Evolutionary conservation across 2,888 invertebrate species (phyloP).

Genomic region (Zygogramma bicolorata): DNA sequence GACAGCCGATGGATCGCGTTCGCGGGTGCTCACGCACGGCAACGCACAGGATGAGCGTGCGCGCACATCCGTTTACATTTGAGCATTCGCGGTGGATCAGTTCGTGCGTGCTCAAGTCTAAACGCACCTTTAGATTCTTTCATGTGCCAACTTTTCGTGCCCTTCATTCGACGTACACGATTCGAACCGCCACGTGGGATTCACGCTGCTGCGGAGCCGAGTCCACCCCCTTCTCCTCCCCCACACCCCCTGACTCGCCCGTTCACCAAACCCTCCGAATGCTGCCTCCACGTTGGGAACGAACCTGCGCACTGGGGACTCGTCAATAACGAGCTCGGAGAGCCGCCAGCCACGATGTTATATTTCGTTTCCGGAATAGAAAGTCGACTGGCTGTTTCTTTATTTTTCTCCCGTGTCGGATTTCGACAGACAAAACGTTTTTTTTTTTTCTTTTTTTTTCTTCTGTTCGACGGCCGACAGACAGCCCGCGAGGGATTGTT

Average conservation of each 20-base stretch:
- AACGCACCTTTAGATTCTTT: background rate
- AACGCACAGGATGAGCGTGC: no score
- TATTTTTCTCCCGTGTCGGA: slow-evolving; percentile 22
- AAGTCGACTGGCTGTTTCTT: slow-evolving; percentile 17
- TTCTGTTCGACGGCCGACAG: background rate
- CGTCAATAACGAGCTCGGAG: slow-evolving; percentile 31
- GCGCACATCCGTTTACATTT: no score
- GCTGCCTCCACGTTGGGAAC: slow-evolving; percentile 29
- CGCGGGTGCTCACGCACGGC: no score
- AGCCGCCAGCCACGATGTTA: background rate
- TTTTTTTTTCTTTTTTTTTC: background rate
- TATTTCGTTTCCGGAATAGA: slow-evolving; percentile 24
- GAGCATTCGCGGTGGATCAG: no score
- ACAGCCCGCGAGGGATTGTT: slow-evolving; percentile 6
- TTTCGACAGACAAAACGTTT: slow-evolving; percentile 9
- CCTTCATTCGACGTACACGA: slow-evolving; percentile 1
- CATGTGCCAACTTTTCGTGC: background rate
- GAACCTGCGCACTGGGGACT: slow-evolving; percentile 28
- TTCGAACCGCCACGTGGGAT: slow-evolving; percentile 38
- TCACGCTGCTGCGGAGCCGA: slow-evolving; percentile 22
- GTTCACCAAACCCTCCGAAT: slow-evolving; percentile 22
- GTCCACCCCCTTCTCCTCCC: background rate
- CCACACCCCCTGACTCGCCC: background rate
- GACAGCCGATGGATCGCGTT: no score
- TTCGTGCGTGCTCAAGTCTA: no score